phyloP scores from a whole-genome alignment of 2,888 invertebrate species.

The Mactromeris polynyma region DNA sequence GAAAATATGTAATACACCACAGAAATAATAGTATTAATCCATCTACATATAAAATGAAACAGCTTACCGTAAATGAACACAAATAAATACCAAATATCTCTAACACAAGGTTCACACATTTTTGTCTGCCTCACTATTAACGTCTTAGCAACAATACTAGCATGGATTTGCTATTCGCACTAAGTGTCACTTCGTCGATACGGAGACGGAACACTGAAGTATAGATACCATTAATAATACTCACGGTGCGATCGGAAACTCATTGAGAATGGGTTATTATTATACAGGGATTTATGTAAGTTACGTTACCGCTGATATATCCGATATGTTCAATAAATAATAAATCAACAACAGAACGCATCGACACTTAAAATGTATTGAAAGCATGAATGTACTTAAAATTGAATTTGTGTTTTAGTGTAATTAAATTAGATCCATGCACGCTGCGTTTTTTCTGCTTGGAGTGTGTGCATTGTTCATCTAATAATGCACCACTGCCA shows the following conservation, averaged over 20 bases:
- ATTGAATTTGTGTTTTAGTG: no score
- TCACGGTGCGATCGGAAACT: neutral
- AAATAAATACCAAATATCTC: neutral
- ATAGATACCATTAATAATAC: neutral
- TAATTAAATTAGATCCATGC: no score
- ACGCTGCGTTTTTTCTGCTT: no score
- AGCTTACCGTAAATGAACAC: neutral
- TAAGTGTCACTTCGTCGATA: conserved; percentile 14
- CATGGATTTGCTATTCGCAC: neutral
- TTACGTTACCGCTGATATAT: no score
- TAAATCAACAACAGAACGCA: no score
- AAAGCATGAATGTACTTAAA: no score
- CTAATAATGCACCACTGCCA: no score
- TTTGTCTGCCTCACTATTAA: neutral
- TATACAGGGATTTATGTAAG: neutral
- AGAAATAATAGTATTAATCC: no score
- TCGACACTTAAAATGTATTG: no score
- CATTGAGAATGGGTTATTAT: neutral
- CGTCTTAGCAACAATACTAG: conserved; percentile 7
- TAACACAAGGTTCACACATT: neutral
- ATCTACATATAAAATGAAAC: neutral
- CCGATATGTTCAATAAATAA: no score
- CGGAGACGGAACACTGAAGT: neutral
- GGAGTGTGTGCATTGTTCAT: no score
- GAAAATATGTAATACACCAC: no score